These are phyloP conservation scores for Phortica magna DNA, from an alignment of 2,888 invertebrate genomes.

Conservation along the genomic window DNA sequence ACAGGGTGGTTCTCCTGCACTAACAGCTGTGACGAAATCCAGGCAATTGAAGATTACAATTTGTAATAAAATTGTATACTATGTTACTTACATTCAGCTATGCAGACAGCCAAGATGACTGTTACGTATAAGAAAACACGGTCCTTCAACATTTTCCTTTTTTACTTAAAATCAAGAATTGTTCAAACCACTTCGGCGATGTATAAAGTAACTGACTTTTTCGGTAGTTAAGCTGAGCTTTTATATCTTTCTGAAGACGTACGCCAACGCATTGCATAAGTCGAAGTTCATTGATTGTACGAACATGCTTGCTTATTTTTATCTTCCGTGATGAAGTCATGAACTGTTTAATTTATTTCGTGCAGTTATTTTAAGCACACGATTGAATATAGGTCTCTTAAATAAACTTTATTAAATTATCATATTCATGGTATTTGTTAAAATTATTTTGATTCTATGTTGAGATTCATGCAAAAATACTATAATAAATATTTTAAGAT, in stretches of 20 bases:
- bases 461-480: too few relatives aligned
- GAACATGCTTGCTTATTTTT: neutral
- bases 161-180: neutral
- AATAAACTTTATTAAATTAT: too few relatives aligned
- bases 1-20: neutral
- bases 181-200: neutral
- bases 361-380: too few relatives aligned
- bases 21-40: neutral
- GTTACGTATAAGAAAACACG: neutral
- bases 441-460: too few relatives aligned
- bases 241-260: neutral
- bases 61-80: neutral
- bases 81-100: neutral
- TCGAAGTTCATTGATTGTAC: constrained; percentile 9
- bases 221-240: neutral
- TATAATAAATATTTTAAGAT: too few relatives aligned
- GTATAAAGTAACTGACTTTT: neutral
- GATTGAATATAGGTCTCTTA: too few relatives aligned
- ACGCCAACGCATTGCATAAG: neutral
- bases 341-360: neutral
- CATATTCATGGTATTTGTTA: too few relatives aligned
- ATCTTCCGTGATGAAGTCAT: neutral
- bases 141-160: neutral
- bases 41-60: neutral
- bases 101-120: neutral